Evolutionary conservation across 2,888 invertebrate genomes (phyloP).

Genomic region (Netelia melanura): DNA sequence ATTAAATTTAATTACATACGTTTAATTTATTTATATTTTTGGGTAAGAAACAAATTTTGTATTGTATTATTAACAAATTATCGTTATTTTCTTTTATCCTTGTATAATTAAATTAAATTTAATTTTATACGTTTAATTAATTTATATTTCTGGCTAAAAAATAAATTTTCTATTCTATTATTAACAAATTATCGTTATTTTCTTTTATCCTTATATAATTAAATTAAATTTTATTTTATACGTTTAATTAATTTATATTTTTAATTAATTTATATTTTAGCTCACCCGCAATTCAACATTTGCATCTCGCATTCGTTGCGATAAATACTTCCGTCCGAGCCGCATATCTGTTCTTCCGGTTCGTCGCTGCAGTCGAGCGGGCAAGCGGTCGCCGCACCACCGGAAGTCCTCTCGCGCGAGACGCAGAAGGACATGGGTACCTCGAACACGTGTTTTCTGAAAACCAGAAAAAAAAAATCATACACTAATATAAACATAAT

Average conservation of each 20-base stretch:
- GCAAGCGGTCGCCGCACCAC: constrained; percentile 88
- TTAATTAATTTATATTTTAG: background rate
- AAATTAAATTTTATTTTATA: background rate
- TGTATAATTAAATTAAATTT: background rate
- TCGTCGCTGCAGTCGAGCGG: constrained; percentile 91
- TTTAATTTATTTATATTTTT: too few relatives aligned
- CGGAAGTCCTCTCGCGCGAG: constrained; percentile 91
- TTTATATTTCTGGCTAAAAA: background rate
- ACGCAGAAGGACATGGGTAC: constrained; percentile 96
- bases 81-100: background rate
- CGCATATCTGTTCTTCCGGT: constrained; percentile 92
- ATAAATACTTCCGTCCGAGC: constrained; percentile 95
- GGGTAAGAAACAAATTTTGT: background rate
- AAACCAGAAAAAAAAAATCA: constrained; percentile 72
- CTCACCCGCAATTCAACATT: constrained; percentile 95
- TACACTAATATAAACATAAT: too few relatives aligned
- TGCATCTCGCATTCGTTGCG: constrained; percentile 95
- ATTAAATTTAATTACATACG: too few relatives aligned
- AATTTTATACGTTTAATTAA: constrained; percentile 5
- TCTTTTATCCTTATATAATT: background rate
- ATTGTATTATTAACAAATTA: constrained; percentile 5
- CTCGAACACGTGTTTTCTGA: constrained; percentile 95
- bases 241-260: constrained; percentile 12
- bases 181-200: constrained; percentile 8
- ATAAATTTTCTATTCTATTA: background rate